Base-by-base conservation (phyloP, 53 echinoderm and acorn worm species). In the Luidia sarsii region DNA sequence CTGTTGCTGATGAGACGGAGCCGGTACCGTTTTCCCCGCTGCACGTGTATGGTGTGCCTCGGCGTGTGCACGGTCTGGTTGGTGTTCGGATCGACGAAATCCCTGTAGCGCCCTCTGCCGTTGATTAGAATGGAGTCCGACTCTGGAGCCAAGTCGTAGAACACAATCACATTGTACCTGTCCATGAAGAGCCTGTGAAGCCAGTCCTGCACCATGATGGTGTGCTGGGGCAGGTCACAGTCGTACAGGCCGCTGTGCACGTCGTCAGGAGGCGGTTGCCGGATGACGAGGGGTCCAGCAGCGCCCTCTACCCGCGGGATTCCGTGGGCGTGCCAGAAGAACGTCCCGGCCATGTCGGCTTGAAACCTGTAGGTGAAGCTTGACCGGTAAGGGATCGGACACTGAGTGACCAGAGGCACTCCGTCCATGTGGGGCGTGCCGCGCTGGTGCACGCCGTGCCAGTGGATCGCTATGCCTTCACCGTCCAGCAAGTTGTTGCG, bases 391-490 rank as follows among this genome's bases (percentile, higher is more conserved):
- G 52, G 48, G 21, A 94, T 99, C 1, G 91, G 94, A 31, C 99
- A 94, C 74, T 99, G 99, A 4, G 99, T 94, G 30, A 99, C 45
- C 48, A 86, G 60, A 5, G 64, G 16, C 0, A 64, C 81, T 2
- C 99, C 99, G 38, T 99, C 99, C 99, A 99, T 99, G 68, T 89
- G 81, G 0, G 87, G 94, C 13, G 91, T 88, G 4, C 39, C 64
- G 29, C 79, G 57, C 60, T 94, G 89, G 39, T 89, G 91, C 2
- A 86, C 39, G 3, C 99, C 99, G 56, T 99, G 99, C 99, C 99
- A 99, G 67, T 99, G 99, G 15, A 99, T 91, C 11, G 34, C 50
- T 0, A 89, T 68, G 0, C 87, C 85, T 54, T 99, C 94, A 14
- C 51, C 71, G 33, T 89, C 83, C 4, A 52, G 61, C 38, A 99